Conservation (phyloP, 2,113 vertebrate genomes). For the Neotragus moschatus region DNA sequence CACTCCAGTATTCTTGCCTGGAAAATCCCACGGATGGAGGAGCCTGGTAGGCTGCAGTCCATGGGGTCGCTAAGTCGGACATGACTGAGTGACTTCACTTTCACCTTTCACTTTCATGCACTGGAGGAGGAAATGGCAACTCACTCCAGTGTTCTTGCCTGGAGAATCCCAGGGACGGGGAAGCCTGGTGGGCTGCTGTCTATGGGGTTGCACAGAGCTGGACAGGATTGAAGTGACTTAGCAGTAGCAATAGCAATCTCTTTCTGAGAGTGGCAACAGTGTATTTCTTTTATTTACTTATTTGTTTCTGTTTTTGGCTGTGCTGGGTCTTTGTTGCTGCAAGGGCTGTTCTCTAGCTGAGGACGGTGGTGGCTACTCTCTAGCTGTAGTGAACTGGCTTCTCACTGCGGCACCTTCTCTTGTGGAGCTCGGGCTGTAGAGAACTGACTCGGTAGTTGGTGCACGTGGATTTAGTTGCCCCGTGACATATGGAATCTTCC, state of each 20-base stretch:
- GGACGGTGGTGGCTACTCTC: not conserved
- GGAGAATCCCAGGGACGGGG: too few species aligned
- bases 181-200: too few species aligned
- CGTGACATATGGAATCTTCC: not conserved
- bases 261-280: not conserved
- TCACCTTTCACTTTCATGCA: too few species aligned
- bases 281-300: not conserved
- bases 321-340: not conserved
- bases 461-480: not conserved
- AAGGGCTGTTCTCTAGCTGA: fast-evolving
- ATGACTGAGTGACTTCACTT: too few species aligned
- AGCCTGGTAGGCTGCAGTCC: too few species aligned
- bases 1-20: too few species aligned
- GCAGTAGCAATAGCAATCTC: not conserved
- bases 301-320: not conserved
- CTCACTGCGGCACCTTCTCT: not conserved
- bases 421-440: not conserved
- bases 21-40: too few species aligned
- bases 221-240: too few species aligned
- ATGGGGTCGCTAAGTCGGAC: too few species aligned
- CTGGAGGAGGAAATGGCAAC: too few species aligned
- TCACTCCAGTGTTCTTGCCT: too few species aligned
- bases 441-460: not conserved
- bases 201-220: too few species aligned
- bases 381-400: not conserved